Conservation (phyloP, 2,113 vertebrate species). For the Cervus canadensis region DNA sequence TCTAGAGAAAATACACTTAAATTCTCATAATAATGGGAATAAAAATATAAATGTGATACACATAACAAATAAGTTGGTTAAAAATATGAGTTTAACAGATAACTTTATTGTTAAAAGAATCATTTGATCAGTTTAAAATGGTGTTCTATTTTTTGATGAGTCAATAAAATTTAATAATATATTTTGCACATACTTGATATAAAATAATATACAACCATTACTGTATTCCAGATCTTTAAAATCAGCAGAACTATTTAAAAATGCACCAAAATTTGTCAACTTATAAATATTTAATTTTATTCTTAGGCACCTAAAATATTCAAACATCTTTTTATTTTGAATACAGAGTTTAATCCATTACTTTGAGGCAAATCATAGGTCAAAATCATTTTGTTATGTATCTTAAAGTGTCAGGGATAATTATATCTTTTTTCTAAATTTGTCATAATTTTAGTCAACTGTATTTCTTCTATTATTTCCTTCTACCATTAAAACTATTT, state of each 20-base stretch:
- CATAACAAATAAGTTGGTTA: neutral
- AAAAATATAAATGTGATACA: neutral
- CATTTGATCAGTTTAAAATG: neutral
- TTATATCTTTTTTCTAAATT: neutral
- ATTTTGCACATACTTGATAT: neutral
- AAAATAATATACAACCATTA: neutral
- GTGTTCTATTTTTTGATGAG: neutral
- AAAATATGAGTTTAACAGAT: neutral
- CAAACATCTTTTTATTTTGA: neutral
- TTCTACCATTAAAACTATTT: neutral
- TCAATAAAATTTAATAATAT: neutral
- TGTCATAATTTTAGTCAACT: neutral
- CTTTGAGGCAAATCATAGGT: neutral
- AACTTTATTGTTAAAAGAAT: neutral
- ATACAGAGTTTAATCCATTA: slow-evolving; percentile 1
- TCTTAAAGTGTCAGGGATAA: neutral
- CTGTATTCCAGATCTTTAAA: neutral
- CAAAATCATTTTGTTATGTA: neutral
- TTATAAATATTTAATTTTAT: neutral
- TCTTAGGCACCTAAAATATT: neutral
- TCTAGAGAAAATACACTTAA: neutral
- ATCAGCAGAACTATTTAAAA: neutral
- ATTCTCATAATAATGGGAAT: neutral
- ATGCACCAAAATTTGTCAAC: neutral
- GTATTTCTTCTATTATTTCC: neutral